Conservation (phyloP, 1,140 invertebrate genomes). For the Bombus terrestris region DNA sequence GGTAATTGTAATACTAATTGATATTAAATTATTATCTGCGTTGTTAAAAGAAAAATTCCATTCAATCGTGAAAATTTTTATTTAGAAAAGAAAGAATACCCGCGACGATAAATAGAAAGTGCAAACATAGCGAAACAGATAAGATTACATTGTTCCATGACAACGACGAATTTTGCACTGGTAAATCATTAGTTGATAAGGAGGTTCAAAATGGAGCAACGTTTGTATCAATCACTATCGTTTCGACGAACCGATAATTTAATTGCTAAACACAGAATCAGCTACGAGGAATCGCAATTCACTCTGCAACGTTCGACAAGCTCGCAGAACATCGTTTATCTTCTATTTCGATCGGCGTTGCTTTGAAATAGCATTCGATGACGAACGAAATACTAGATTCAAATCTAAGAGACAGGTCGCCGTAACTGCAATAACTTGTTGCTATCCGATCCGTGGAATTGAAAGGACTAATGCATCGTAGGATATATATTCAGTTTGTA, state of each 20-base stretch:
- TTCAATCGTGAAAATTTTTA: too few relatives aligned
- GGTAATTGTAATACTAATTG: too few relatives aligned
- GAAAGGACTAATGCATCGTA: not conserved
- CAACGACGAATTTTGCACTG: not conserved
- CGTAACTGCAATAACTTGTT: not conserved
- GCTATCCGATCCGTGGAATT: constrained; percentile 5
- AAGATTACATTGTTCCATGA: not conserved
- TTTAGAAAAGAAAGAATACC: too few relatives aligned
- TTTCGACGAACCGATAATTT: not conserved
- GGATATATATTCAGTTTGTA: not conserved
- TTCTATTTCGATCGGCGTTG: not conserved
- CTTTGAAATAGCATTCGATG: constrained; percentile 7
- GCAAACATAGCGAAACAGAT: not conserved
- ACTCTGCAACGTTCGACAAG: not conserved
- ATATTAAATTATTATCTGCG: too few relatives aligned
- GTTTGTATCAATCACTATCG: not conserved
- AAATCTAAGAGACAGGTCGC: not conserved
- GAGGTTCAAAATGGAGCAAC: too few relatives aligned
- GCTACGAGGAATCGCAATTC: not conserved
- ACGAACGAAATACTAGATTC: not conserved
- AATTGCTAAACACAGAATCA: constrained; percentile 12
- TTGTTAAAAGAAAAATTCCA: too few relatives aligned
- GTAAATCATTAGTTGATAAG: not conserved
- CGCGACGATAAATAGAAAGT: not conserved
- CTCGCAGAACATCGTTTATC: constrained; percentile 11